These are phyloP conservation scores for Semotilus atromaculatus DNA, from an alignment of 2,797 vertebrate genomes.

Conservation along the genomic window DNA sequence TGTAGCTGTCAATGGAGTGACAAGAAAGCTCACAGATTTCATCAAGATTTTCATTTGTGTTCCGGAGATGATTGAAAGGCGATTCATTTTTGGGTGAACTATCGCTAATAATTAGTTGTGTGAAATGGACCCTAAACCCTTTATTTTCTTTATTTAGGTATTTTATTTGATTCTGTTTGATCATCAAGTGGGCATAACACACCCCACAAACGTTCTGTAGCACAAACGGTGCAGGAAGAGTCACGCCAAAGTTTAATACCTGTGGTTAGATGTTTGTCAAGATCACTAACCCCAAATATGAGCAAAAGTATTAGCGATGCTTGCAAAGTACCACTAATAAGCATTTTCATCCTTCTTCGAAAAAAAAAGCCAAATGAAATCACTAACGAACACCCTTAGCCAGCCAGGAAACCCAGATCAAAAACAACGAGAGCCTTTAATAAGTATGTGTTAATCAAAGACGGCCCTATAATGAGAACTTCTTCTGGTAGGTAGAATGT, in stretches of 20 bases:
- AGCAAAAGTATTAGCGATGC: not conserved
- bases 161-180: not conserved
- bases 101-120: too few species aligned
- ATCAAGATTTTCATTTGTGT: too few species aligned
- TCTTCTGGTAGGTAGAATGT: not conserved
- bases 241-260: not conserved
- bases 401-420: slow-evolving; percentile 33
- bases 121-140: not conserved
- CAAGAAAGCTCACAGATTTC: too few species aligned
- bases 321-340: slow-evolving; percentile 11
- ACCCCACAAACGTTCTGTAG: not conserved
- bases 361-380: slow-evolving; percentile 17
- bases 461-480: slow-evolving; percentile 18
- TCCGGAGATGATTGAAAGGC: too few species aligned
- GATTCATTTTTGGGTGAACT: too few species aligned
- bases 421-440: slow-evolving; percentile 32
- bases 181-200: not conserved
- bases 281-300: not conserved
- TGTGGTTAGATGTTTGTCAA: slow-evolving; percentile 9
- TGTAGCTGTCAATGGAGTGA: too few species aligned
- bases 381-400: slow-evolving; percentile 23
- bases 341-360: not conserved
- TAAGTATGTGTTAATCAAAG: slow-evolving; percentile 26
- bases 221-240: not conserved
- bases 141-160: not conserved